phyloP scores from a whole-genome alignment of 1,140 invertebrate genomes.

The Chrysopa pallens region DNA sequence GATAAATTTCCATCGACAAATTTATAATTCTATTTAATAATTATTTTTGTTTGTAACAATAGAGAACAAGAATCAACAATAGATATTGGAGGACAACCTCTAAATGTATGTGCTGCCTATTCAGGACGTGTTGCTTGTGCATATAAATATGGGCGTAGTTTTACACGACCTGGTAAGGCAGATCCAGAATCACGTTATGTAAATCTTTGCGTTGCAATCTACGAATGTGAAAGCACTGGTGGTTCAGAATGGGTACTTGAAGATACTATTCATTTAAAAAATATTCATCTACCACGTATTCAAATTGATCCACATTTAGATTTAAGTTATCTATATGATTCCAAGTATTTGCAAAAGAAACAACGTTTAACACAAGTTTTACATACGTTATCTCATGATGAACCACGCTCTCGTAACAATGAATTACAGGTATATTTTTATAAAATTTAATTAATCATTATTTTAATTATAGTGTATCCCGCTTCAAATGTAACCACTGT shows the following conservation, averaged over 20 bases:
- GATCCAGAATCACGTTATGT: constrained; percentile 74
- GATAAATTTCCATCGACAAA: too few relatives aligned
- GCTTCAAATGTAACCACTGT: too few relatives aligned
- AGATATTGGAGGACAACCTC: constrained; percentile 54
- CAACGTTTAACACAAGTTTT: constrained; percentile 53
- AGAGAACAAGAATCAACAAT: constrained; percentile 66
- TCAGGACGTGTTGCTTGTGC: constrained; percentile 92
- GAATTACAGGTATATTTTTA: not conserved
- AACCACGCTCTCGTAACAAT: constrained; percentile 13
- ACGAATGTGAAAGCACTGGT: constrained; percentile 97
- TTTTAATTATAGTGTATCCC: too few relatives aligned
- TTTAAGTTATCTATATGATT: constrained; percentile 66
- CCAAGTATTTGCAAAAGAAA: constrained; percentile 60
- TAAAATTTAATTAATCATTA: not conserved
- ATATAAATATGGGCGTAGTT: constrained; percentile 79
- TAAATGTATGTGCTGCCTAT: constrained; percentile 92
- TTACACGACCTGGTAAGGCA: constrained; percentile 55
- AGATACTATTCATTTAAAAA: constrained; percentile 82
- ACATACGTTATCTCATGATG: constrained; percentile 36
- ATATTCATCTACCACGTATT: constrained; percentile 67
- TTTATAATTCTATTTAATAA: too few relatives aligned
- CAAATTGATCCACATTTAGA: constrained; percentile 66
- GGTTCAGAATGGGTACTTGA: constrained; percentile 98
- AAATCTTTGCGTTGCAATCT: constrained; percentile 91
- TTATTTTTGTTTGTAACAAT: not conserved